phyloP scores from a whole-genome alignment of 2,888 invertebrate species.

The Caenorhabditis zanzibari region DNA sequence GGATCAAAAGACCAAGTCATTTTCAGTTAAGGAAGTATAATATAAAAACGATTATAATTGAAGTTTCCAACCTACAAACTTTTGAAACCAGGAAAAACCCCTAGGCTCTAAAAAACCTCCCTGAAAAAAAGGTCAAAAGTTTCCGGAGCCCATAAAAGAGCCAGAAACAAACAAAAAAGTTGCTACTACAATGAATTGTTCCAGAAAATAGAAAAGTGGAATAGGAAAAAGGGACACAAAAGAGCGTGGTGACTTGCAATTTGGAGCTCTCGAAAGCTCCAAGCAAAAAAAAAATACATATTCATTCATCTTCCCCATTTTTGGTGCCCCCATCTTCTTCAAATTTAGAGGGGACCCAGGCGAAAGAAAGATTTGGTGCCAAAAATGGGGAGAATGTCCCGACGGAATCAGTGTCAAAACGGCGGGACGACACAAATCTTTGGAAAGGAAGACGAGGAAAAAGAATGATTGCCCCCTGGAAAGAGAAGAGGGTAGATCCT shows the following conservation, averaged over 20 bases:
- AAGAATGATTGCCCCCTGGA: slow-evolving; percentile 60
- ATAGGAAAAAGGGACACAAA: slow-evolving; percentile 9
- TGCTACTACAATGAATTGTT: slow-evolving; percentile 39
- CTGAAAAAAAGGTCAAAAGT: slow-evolving; percentile 13
- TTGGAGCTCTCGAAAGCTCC: slow-evolving; percentile 6
- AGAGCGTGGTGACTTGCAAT: slow-evolving; percentile 42
- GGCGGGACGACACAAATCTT: slow-evolving; percentile 37
- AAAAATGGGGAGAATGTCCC: slow-evolving; percentile 37
- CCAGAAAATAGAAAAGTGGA: slow-evolving; percentile 30
- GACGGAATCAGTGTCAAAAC: slow-evolving; percentile 57
- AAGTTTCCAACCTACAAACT: too few species aligned
- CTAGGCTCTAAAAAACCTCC: background rate
- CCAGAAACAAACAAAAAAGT: background rate
- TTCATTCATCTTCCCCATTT: slow-evolving; percentile 59
- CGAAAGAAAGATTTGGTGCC: background rate
- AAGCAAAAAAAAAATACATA: slow-evolving; percentile 35
- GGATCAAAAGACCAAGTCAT: too few species aligned
- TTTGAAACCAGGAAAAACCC: background rate
- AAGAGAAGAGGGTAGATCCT: slow-evolving; percentile 43
- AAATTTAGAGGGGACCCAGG: background rate
- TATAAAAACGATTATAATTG: too few species aligned
- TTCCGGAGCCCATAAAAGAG: background rate
- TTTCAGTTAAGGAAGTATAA: too few species aligned
- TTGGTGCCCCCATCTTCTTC: background rate
- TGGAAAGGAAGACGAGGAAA: slow-evolving; percentile 17